phyloP scores from a whole-genome alignment of 2,888 invertebrate genomes.

The Lasioglossum malachurum region DNA sequence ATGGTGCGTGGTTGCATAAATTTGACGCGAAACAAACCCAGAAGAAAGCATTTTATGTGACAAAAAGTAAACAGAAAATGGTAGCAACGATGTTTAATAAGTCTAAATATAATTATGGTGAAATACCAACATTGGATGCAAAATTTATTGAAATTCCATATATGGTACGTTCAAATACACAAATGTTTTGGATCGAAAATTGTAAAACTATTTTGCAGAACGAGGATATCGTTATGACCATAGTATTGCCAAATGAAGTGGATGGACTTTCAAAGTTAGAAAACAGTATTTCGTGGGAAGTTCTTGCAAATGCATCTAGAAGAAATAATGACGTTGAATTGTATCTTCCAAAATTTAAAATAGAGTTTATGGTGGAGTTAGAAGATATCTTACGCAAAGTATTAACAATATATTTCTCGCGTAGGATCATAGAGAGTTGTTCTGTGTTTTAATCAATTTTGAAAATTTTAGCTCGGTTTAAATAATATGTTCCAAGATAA shows the following conservation, averaged over 20 bases:
- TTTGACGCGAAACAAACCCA: conserved; percentile 86
- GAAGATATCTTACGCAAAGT: conserved; percentile 82
- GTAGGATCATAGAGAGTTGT: background rate
- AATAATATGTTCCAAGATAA: conserved; percentile 81
- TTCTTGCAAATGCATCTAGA: conserved; percentile 72
- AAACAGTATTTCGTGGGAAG: conserved; percentile 81
- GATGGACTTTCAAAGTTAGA: conserved; percentile 86
- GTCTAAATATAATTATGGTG: conserved; percentile 85
- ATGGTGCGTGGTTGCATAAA: conserved; percentile 90
- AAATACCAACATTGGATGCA: conserved; percentile 86
- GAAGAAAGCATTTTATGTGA: conserved; percentile 88
- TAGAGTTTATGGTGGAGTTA: conserved; percentile 84
- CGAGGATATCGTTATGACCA: conserved; percentile 89
- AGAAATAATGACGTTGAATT: conserved; percentile 80
- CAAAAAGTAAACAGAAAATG: conserved; percentile 86
- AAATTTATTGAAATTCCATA: conserved; percentile 91
- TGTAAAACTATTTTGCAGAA: conserved; percentile 83
- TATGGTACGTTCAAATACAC: conserved; percentile 79
- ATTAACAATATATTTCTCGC: conserved; percentile 29
- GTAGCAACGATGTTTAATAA: conserved; percentile 91
- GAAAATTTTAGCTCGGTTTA: conserved; percentile 83
- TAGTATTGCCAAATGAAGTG: conserved; percentile 90
- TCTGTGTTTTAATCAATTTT: background rate
- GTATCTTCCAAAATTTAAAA: conserved; percentile 85
- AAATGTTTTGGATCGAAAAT: background rate